phyloP scores from a whole-genome alignment of 2,888 invertebrate genomes.

The Scaptodrosophila latifasciaeformis region DNA sequence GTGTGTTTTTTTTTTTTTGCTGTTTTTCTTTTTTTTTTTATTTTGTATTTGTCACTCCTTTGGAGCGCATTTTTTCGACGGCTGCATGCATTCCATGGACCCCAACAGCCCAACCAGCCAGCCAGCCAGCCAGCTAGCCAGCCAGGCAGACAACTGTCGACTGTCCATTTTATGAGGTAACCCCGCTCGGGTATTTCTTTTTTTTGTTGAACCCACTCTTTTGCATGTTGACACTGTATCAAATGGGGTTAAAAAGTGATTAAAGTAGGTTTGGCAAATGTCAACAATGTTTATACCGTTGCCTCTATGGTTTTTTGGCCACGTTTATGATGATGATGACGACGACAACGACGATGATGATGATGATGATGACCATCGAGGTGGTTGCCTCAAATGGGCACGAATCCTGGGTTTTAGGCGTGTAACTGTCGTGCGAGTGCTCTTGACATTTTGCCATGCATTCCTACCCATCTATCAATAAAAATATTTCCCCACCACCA shows the following conservation, averaged over 20 bases:
- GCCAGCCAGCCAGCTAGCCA: background rate
- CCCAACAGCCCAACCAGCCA: constrained; percentile 8
- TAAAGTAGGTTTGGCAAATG: constrained; percentile 72
- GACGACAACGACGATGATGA: background rate
- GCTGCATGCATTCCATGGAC: constrained; percentile 20
- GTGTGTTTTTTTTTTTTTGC: constrained; percentile 17
- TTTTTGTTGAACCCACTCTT: background rate
- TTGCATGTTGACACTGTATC: constrained; percentile 69
- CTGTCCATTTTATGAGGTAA: constrained; percentile 59
- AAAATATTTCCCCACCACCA: constrained; percentile 1
- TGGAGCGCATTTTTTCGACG: constrained; percentile 58
- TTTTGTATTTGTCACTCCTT: constrained; percentile 59
- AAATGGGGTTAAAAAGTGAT: constrained; percentile 74
- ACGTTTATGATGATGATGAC: background rate
- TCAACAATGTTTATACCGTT: constrained; percentile 69
- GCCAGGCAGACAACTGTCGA: constrained; percentile 22
- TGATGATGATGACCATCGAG: too few relatives aligned
- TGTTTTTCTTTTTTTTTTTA: constrained; percentile 28
- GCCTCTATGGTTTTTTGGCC: constrained; percentile 38
- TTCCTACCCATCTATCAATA: background rate
- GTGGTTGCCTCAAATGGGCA: background rate
- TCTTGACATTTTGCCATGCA: constrained; percentile 62
- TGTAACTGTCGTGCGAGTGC: constrained; percentile 63
- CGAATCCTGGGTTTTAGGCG: constrained; percentile 46
- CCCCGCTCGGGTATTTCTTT: too few relatives aligned